Percentiles rank a stretch among this genome's conserved stretches.
Evolutionary conservation across 2,113 vertebrate species (phyloP).

Genomic region (Microtus montanus): DNA sequence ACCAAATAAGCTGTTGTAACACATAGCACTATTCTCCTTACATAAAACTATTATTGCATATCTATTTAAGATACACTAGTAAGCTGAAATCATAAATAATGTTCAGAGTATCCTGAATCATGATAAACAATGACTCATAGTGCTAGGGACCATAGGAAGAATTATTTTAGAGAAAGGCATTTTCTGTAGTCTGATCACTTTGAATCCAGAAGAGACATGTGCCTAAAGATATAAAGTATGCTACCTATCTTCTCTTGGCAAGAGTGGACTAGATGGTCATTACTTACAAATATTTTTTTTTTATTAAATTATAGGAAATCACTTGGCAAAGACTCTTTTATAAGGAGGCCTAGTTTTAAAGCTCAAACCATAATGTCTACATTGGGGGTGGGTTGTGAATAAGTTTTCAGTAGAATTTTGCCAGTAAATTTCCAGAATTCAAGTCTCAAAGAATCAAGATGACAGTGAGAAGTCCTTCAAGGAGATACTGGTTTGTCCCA

Average conservation of each 20-base stretch:
- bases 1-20: background rate
- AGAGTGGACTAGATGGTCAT: background rate
- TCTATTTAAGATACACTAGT: background rate
- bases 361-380: background rate
- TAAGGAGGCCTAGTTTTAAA: background rate
- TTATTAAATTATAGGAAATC: background rate
- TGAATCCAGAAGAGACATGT: background rate
- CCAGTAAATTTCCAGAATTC: background rate
- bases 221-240: background rate
- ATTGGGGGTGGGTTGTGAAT: background rate
- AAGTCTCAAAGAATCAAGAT: background rate
- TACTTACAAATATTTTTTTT: background rate
- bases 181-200: background rate
- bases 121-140: conserved; percentile 19
- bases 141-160: no score
- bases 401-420: background rate
- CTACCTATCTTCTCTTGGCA: background rate
- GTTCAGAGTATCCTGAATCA: background rate
- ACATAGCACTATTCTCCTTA: background rate
- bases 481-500: background rate
- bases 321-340: background rate
- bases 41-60: background rate
- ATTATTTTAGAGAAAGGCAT: background rate
- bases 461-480: background rate
- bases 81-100: background rate